phyloP scores from a whole-genome alignment of 1,140 invertebrate species.

The Pogonomyrmex californicus region DNA sequence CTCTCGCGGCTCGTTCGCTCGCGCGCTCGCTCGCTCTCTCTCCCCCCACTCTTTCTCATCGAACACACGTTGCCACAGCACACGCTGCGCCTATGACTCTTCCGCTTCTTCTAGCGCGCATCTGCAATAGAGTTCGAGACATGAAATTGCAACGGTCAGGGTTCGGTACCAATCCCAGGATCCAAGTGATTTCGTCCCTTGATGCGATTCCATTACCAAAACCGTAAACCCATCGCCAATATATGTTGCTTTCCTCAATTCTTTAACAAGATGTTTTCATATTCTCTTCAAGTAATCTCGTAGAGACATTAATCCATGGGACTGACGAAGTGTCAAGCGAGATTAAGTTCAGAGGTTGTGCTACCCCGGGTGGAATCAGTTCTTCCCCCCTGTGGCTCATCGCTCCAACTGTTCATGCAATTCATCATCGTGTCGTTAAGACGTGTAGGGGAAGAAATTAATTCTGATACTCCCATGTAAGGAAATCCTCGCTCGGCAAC shows the following conservation, averaged over 20 bases:
- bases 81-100: constrained; percentile 44
- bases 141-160: not conserved
- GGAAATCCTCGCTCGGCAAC: constrained; percentile 23
- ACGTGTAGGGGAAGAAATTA: not conserved
- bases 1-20: constrained; percentile 54
- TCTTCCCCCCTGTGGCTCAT: not conserved
- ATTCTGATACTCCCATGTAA: constrained; percentile 14
- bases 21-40: constrained; percentile 52
- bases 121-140: not conserved
- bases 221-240: too few species aligned
- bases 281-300: too few species aligned
- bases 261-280: too few species aligned
- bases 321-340: not conserved
- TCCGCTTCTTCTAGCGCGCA: constrained; percentile 40
- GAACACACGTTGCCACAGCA: constrained; percentile 36
- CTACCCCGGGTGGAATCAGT: not conserved
- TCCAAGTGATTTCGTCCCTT: not conserved
- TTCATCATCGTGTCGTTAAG: constrained; percentile 22
- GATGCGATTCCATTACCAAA: not conserved
- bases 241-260: not conserved
- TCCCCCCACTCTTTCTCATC: constrained; percentile 24
- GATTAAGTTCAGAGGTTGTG: not conserved
- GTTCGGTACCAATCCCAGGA: not conserved
- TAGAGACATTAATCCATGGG: not conserved
- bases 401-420: not conserved